Conservation (phyloP, 2,888 invertebrate genomes). For the Acrobasis consociella region DNA sequence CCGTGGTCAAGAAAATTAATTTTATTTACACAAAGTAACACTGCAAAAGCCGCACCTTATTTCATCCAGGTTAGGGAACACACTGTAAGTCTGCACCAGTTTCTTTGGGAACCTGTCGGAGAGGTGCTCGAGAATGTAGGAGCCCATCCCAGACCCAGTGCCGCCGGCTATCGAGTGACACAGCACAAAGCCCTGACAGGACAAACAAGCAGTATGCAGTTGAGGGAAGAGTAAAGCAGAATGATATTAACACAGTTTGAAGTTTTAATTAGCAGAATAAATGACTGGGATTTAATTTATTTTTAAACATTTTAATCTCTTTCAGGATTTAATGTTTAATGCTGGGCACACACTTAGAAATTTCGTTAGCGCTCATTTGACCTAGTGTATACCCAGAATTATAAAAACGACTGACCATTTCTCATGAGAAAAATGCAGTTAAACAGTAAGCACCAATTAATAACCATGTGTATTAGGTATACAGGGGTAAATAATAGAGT, state of each 20-base stretch:
- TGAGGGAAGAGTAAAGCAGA: conserved; percentile 3
- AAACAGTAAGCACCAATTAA: too few species aligned
- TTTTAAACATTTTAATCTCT: too few species aligned
- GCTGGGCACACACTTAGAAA: too few species aligned
- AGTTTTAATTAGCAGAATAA: too few species aligned
- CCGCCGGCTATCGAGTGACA: conserved; percentile 99
- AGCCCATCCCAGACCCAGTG: conserved; percentile 99
- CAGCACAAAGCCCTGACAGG: conserved; percentile 93
- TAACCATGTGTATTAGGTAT: too few species aligned
- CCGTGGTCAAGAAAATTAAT: neutral
- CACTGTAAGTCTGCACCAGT: conserved; percentile 98
- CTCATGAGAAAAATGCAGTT: too few species aligned
- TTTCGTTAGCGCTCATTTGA: too few species aligned
- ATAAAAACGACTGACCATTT: too few species aligned
- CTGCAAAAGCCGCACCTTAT: conserved; percentile 84
- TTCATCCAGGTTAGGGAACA: conserved; percentile 98
- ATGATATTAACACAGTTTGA: neutral
- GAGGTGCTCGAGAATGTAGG: conserved; percentile 94
- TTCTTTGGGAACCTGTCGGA: conserved; percentile 98
- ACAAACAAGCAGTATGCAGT: conserved; percentile 17
- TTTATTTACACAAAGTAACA: conserved; percentile 1
- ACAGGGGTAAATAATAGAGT: too few species aligned
- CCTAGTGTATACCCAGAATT: too few species aligned
- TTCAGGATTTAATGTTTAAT: too few species aligned
- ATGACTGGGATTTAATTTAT: too few species aligned